Percentiles rank a stretch among this genome's conserved stretches.
Conservation (phyloP, 2,113 vertebrate species). For the Equus przewalskii region DNA sequence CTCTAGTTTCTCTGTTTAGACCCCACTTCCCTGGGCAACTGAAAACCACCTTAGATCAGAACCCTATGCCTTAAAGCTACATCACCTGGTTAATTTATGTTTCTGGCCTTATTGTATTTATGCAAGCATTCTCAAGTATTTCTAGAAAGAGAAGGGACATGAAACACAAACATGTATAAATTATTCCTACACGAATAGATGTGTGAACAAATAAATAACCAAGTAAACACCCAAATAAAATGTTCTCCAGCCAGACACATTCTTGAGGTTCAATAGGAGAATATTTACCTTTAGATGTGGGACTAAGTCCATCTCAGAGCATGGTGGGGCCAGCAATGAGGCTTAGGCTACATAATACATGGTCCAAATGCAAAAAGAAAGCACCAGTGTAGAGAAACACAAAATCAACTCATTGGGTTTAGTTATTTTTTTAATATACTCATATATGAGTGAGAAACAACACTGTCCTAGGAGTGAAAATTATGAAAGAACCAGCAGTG, state of each 20-base stretch:
- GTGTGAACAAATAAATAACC: neutral
- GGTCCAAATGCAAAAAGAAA: neutral
- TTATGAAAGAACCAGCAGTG: neutral
- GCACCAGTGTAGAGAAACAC: neutral
- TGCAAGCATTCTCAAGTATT: slow-evolving; percentile 6
- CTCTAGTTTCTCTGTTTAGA: neutral
- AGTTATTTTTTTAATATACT: neutral
- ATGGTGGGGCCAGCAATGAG: too few relatives aligned
- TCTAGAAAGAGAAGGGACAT: neutral
- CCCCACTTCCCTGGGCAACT: too few relatives aligned
- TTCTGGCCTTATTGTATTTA: neutral
- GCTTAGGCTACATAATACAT: neutral
- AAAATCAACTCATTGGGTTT: neutral
- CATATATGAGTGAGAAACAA: neutral
- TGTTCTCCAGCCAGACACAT: neutral
- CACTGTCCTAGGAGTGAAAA: neutral
- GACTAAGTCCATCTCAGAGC: neutral
- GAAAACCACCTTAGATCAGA: neutral
- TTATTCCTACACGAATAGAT: neutral
- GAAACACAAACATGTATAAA: neutral
- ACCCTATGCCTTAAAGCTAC: neutral
- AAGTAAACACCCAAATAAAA: neutral
- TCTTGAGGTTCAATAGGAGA: neutral
- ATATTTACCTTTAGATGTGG: neutral
- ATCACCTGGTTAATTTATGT: neutral